Base-by-base conservation (phyloP, 2,888 invertebrate species). In the Dilophus febrilis region DNA sequence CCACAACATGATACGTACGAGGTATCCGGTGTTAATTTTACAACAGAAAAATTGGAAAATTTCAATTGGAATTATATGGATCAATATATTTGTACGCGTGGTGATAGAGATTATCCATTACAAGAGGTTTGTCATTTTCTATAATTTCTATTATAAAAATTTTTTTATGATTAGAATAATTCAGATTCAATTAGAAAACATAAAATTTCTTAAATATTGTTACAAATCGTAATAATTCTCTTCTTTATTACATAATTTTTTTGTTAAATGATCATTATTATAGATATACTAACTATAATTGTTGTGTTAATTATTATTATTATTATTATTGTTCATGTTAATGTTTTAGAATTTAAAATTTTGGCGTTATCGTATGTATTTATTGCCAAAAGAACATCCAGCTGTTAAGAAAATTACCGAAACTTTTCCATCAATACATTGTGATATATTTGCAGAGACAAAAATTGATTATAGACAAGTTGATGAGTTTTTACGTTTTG, bases 61-160 rank as follows among this genome's bases (percentile, higher is more conserved):
- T 95, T 86, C 58, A 92, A 90, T 64, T 97, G 95, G 95, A 95
- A 94, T 62, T 90, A 91, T 56, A 73, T 95, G 65, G 95, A 97
- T 64, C 87, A 92, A 59, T 95, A 94, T 57, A 90, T 95, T 46
- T 92, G 92, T 54, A 90, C 90, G 1, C 70, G 90, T 44, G 94
- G 94, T 1, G 91, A 92, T 56, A 84, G 85, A 0, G 91, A 91
- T 57, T 91, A 88, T 65, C 72, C 78, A 26, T 65, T 92, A 22
- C 79, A 78, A 45, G 88, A 91, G 69, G 88, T 88, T 60, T 57
- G 53, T 49, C 16, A 28, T n/a, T n/a, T n/a, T n/a, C n/a, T n/a
- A n/a, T n/a, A n/a, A n/a, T n/a, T n/a, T n/a, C n/a, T n/a, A n/a
- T n/a, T n/a, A n/a, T n/a, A n/a, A n/a, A n/a, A n/a, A n/a, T n/a